These are phyloP conservation scores for Steatocranus sp. DNA, from an alignment of 2,797 vertebrate genomes.

Conservation along the genomic window DNA sequence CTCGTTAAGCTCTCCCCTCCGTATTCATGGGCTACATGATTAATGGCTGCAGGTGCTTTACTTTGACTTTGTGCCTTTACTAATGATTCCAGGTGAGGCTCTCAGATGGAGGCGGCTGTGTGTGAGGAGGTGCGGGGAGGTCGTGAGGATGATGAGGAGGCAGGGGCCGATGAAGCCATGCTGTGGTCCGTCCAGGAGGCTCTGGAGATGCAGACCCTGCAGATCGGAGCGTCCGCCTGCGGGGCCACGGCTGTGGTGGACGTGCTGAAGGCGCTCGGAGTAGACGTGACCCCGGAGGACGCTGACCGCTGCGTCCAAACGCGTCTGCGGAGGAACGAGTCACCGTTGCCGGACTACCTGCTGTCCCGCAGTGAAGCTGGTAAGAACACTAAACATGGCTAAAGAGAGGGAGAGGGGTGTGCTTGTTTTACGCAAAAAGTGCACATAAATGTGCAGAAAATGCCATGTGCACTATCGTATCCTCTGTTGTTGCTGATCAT, in stretches of 20 bases:
- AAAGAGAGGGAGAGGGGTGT: neutral
- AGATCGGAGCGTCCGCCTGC: slow-evolving; percentile 76
- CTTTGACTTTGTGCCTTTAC: neutral
- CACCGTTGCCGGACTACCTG: slow-evolving; percentile 72
- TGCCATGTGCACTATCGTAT: neutral
- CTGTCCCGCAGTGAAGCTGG: slow-evolving; percentile 76
- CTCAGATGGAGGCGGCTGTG: slow-evolving; percentile 23
- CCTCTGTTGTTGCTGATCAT: neutral
- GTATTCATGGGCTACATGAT: neutral
- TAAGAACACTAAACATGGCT: slow-evolving; percentile 3
- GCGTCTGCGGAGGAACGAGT: slow-evolving; percentile 67
- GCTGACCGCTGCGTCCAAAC: slow-evolving; percentile 72
- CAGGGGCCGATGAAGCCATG: slow-evolving; percentile 51
- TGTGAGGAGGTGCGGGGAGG: neutral
- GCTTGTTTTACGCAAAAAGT: neutral
- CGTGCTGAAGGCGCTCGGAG: slow-evolving; percentile 70
- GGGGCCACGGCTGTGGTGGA: slow-evolving; percentile 79
- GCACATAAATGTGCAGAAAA: neutral
- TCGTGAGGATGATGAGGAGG: neutral
- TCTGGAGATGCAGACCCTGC: slow-evolving; percentile 71
- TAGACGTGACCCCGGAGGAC: slow-evolving; percentile 56
- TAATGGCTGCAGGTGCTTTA: neutral
- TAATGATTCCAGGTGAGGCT: neutral
- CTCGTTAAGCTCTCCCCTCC: neutral
- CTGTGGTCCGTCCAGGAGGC: slow-evolving; percentile 78